Percentiles rank a stretch among this genome's conserved stretches.
Evolutionary conservation across 2,113 vertebrate species (phyloP).

Genomic region (Poeciliopsis retropinna): DNA sequence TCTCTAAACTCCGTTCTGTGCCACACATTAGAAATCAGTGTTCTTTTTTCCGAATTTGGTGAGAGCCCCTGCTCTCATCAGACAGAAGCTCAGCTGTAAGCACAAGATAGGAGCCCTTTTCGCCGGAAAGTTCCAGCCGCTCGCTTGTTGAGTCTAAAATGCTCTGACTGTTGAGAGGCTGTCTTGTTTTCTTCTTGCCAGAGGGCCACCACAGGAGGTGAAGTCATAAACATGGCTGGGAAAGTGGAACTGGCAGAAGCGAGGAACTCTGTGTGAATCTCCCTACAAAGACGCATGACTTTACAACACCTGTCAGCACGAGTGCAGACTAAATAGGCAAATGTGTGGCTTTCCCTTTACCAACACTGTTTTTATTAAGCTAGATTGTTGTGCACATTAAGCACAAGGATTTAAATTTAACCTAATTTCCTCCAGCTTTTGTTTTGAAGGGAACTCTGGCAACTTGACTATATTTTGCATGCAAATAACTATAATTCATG

Average conservation of each 20-base stretch:
- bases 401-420: constrained; percentile 13
- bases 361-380: constrained; percentile 21
- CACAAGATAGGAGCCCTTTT: constrained; percentile 36
- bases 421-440: neutral
- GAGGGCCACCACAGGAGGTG: constrained; percentile 74
- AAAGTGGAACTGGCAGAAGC: constrained; percentile 67
- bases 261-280: constrained; percentile 67
- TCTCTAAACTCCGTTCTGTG: constrained; percentile 12
- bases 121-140: constrained; percentile 61
- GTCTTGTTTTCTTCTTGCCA: constrained; percentile 72
- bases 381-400: constrained; percentile 45
- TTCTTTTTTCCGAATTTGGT: constrained; percentile 7
- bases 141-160: constrained; percentile 61
- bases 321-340: constrained; percentile 38
- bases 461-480: constrained; percentile 36
- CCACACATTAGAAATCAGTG: constrained; percentile 12
- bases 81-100: constrained; percentile 54
- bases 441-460: constrained; percentile 24
- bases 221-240: constrained; percentile 78
- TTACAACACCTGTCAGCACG: constrained; percentile 75
- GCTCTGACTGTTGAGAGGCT: constrained; percentile 62
- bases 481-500: constrained; percentile 30
- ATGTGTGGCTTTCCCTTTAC: constrained; percentile 37
- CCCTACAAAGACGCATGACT: constrained; percentile 73
- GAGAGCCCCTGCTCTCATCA: constrained; percentile 17